phyloP scores from a whole-genome alignment of 64 coral and sea anemone species.

The Cladopsammia gracilis region DNA sequence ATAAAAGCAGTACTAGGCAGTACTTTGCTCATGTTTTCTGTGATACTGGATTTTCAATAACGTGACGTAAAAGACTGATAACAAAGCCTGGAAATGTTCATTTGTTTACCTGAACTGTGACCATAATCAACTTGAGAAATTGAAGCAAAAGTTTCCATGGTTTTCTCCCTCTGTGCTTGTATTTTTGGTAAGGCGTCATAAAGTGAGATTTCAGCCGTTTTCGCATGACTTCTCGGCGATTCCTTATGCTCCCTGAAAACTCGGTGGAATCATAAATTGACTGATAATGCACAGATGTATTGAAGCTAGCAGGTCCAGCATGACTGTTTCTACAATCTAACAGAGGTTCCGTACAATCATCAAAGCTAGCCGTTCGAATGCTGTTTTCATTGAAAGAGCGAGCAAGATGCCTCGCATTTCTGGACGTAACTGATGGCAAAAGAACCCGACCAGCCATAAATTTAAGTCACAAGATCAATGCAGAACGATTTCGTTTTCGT shows the following conservation, averaged over 20 bases:
- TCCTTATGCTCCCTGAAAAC: conserved; percentile 51
- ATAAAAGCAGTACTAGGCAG: too few species aligned
- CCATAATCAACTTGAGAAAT: conserved; percentile 83
- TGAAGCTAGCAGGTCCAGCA: not conserved
- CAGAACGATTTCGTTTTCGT: not conserved
- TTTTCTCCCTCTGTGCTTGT: conserved; percentile 85
- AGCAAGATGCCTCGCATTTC: conserved; percentile 85
- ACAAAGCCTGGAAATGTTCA: not conserved
- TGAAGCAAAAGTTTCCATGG: conserved; percentile 91
- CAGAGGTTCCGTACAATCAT: conserved; percentile 41
- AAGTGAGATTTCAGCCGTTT: conserved; percentile 87
- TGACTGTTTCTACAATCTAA: not conserved
- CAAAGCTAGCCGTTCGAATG: not conserved
- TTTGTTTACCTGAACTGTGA: conserved; percentile 79
- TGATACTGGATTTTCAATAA: too few species aligned
- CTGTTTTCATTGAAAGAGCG: conserved; percentile 58
- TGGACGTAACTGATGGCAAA: conserved; percentile 35
- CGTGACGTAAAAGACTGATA: too few species aligned
- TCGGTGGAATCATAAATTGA: conserved; percentile 90
- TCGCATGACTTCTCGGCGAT: conserved; percentile 81
- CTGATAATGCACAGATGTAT: conserved; percentile 72
- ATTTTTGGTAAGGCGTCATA: conserved; percentile 92
- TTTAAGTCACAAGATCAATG: not conserved
- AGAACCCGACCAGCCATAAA: conserved; percentile 3
- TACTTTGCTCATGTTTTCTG: too few species aligned